These are phyloP conservation scores for Pempheris klunzingeri DNA, from an alignment of 2,797 vertebrate genomes.

Conservation along the genomic window DNA sequence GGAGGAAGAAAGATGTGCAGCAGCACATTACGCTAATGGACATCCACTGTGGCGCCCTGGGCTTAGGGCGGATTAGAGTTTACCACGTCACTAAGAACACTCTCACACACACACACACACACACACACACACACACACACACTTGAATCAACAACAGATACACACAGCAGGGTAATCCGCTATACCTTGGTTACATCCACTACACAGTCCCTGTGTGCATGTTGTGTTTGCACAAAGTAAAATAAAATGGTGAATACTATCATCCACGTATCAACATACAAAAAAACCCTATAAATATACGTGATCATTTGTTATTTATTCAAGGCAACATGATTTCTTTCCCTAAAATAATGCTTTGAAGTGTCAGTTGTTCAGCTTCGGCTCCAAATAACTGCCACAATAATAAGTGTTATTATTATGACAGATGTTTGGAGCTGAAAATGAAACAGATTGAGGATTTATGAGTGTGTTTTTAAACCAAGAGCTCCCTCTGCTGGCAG, in stretches of 20 bases:
- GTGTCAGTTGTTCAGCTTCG: neutral
- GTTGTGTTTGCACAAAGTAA: neutral
- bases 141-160: slow-evolving; percentile 47
- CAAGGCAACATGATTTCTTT: neutral
- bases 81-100: slow-evolving; percentile 73
- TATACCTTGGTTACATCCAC: slow-evolving; percentile 48
- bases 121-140: slow-evolving; percentile 29
- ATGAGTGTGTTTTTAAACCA: slow-evolving; percentile 14
- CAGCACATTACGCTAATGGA: slow-evolving; percentile 79
- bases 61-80: slow-evolving; percentile 79
- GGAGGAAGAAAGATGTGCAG: slow-evolving; percentile 54
- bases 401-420: no score
- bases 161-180: slow-evolving; percentile 59
- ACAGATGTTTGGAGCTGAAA: no score
- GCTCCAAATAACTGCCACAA: no score
- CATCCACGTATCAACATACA: neutral
- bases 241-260: slow-evolving; percentile 3
- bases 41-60: slow-evolving; percentile 68
- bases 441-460: neutral
- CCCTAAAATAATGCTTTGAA: neutral
- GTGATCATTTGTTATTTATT: neutral
- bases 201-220: slow-evolving; percentile 14
- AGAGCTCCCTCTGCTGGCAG: slow-evolving; percentile 60
- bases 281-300: neutral
- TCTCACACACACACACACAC: slow-evolving; percentile 37